Conservation (phyloP, 2,797 vertebrate genomes). For the Scleropages formosus region DNA sequence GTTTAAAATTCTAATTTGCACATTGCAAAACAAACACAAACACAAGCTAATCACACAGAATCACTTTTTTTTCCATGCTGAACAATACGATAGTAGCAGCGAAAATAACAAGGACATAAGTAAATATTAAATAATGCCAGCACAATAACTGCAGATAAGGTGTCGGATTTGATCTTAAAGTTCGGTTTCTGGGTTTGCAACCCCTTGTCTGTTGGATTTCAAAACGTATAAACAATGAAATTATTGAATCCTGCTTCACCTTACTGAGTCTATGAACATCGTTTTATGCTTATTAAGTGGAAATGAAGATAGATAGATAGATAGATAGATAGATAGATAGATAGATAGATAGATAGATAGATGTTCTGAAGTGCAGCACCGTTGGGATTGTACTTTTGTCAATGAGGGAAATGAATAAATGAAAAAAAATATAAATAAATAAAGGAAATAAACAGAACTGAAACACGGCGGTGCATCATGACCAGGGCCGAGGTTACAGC, state of each 20-base stretch:
- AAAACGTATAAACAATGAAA: too few species aligned
- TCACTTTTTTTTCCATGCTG: not conserved
- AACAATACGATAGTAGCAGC: not conserved
- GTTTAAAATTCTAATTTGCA: not conserved
- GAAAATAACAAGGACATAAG: not conserved
- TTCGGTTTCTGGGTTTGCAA: not conserved
- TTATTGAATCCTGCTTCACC: too few species aligned
- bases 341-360: not conserved
- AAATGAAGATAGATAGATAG: not conserved
- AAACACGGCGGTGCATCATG: not conserved
- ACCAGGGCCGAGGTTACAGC: conserved; percentile 10
- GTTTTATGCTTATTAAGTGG: too few species aligned
- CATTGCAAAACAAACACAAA: not conserved
- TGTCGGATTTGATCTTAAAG: not conserved
- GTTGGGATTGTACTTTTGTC: not conserved
- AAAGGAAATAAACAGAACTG: not conserved
- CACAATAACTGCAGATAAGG: not conserved
- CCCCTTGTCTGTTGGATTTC: not conserved
- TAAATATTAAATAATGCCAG: not conserved
- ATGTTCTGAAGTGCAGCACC: not conserved
- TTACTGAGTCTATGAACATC: too few species aligned
- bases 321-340: not conserved
- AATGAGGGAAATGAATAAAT: too few species aligned
- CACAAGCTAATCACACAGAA: not conserved
- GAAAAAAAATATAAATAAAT: too few species aligned